phyloP scores from a whole-genome alignment of 2,888 invertebrate genomes.

The Orchestes rusci region DNA sequence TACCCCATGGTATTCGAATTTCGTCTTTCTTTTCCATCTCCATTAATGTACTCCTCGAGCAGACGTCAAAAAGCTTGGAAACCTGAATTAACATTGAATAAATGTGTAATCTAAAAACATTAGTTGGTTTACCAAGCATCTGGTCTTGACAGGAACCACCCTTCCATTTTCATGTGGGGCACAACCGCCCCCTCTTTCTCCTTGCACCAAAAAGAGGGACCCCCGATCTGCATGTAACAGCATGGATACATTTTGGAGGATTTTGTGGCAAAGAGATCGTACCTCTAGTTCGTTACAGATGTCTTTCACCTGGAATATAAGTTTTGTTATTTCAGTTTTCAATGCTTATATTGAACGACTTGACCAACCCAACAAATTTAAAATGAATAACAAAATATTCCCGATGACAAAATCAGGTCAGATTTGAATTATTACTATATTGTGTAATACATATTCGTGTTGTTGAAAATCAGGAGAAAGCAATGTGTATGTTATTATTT shows the following conservation, averaged over 20 bases:
- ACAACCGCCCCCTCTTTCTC: slow-evolving; percentile 47
- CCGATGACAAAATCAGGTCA: no score
- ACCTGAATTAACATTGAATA: slow-evolving; percentile 50
- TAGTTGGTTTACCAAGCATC: slow-evolving; percentile 23
- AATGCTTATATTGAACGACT: background rate
- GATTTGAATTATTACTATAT: no score
- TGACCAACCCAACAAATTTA: background rate
- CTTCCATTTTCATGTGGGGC: slow-evolving; percentile 27
- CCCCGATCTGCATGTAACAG: slow-evolving; percentile 87
- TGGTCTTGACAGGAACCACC: slow-evolving; percentile 3
- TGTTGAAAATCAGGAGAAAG: no score
- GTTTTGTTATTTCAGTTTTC: background rate
- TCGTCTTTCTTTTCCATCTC: slow-evolving; percentile 91
- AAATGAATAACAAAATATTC: background rate
- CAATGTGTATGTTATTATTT: no score
- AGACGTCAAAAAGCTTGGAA: slow-evolving; percentile 92
- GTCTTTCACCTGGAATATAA: slow-evolving; percentile 70
- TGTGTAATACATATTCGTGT: no score
- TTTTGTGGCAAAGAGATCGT: slow-evolving; percentile 89
- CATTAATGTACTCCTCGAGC: slow-evolving; percentile 83
- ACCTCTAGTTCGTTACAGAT: slow-evolving; percentile 95
- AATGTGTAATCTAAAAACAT: background rate
- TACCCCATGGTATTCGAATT: slow-evolving; percentile 90
- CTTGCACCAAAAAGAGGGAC: slow-evolving; percentile 85
- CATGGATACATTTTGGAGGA: slow-evolving; percentile 89